These are phyloP conservation scores for Hydroisotoma schaefferi DNA, from an alignment of 2,888 invertebrate species.

Conservation along the genomic window DNA sequence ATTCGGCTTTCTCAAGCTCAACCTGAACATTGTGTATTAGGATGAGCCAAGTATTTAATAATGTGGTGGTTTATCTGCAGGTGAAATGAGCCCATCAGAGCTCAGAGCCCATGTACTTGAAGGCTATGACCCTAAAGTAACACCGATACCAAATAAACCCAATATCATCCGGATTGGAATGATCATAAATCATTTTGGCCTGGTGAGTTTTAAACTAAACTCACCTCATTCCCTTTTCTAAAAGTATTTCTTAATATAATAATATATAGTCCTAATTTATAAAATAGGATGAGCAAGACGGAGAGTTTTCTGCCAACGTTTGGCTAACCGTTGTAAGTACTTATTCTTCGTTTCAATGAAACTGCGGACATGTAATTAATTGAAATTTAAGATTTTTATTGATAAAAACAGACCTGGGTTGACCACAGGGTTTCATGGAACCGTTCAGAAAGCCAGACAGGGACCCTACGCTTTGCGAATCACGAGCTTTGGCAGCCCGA, in stretches of 20 bases:
- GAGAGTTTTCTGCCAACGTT: slow-evolving; percentile 37
- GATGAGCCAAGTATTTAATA: too few relatives aligned
- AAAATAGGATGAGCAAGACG: slow-evolving; percentile 38
- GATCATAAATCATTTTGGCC: slow-evolving; percentile 40
- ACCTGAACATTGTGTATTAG: too few relatives aligned
- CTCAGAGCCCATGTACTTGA: slow-evolving; percentile 31
- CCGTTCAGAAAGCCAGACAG: slow-evolving; percentile 62
- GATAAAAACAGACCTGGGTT: slow-evolving; percentile 62
- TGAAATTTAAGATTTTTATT: slow-evolving; percentile 3
- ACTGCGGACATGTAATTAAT: background rate
- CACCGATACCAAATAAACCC: slow-evolving; percentile 26
- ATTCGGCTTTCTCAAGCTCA: too few relatives aligned
- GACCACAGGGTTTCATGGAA: slow-evolving; percentile 75
- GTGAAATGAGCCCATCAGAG: slow-evolving; percentile 26
- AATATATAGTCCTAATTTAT: slow-evolving; percentile 10
- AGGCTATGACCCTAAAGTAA: slow-evolving; percentile 34
- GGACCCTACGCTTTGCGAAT: slow-evolving; percentile 62
- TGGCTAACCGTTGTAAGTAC: slow-evolving; percentile 61
- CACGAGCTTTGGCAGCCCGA: slow-evolving; percentile 78
- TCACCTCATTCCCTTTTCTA: background rate
- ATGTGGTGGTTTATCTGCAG: too few relatives aligned
- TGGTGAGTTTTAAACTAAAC: slow-evolving; percentile 26
- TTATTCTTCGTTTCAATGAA: slow-evolving; percentile 7
- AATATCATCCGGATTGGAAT: slow-evolving; percentile 34
- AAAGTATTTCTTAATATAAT: background rate